phyloP scores from a whole-genome alignment of 2,113 vertebrate genomes.

The Spizaetus ornatus region DNA sequence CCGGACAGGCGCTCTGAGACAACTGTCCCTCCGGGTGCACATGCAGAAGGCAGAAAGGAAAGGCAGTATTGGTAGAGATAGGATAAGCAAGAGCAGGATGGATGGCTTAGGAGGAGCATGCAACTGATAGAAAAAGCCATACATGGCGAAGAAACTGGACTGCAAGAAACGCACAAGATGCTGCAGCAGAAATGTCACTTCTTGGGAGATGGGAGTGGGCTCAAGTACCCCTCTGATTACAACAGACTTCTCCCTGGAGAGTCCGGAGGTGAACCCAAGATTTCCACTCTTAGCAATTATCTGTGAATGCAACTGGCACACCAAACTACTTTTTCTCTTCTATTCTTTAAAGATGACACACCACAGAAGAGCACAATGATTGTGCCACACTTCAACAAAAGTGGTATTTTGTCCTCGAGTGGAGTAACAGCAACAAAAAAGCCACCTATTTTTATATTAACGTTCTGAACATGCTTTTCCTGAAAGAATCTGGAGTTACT shows the following conservation, averaged over 20 bases:
- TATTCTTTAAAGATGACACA: not conserved
- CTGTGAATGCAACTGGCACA: not conserved
- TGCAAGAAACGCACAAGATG: not conserved
- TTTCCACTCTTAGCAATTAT: not conserved
- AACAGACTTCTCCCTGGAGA: not conserved
- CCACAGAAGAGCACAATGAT: not conserved
- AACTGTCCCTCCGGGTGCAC: accelerated
- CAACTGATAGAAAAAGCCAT: not conserved
- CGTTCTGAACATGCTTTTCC: not conserved
- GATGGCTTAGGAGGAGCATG: not conserved
- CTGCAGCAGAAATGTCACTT: not conserved
- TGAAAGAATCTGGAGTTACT: not conserved
- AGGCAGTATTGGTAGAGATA: not conserved
- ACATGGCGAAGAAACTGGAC: not conserved
- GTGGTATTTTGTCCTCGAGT: not conserved
- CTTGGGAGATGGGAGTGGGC: not conserved
- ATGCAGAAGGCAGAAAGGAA: not conserved
- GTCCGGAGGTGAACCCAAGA: not conserved
- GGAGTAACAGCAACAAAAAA: not conserved
- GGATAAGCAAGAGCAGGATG: not conserved
- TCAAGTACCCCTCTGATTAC: not conserved
- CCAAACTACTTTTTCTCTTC: not conserved
- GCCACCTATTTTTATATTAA: not conserved
- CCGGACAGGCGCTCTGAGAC: accelerated
- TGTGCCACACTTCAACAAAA: not conserved